Evolutionary conservation across 2,113 vertebrate species (phyloP).

Genomic region (Scalopus aquaticus): DNA sequence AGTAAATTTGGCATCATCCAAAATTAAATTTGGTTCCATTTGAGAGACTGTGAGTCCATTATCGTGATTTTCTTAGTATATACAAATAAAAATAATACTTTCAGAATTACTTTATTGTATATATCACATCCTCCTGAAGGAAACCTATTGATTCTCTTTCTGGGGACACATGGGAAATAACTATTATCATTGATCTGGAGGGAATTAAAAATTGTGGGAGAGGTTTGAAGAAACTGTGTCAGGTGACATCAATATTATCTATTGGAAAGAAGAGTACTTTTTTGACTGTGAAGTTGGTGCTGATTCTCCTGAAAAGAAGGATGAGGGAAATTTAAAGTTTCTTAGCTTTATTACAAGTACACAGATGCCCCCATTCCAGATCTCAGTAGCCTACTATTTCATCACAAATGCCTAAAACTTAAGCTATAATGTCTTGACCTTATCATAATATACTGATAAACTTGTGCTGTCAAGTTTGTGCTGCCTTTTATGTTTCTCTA

Average conservation of each 20-base stretch:
- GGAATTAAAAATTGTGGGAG: neutral
- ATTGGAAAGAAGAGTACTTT: neutral
- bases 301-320: neutral
- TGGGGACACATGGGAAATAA: neutral
- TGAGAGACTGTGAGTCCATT: neutral
- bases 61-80: neutral
- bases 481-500: neutral
- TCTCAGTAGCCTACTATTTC: neutral
- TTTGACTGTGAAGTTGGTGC: neutral
- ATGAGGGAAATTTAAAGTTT: neutral
- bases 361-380: neutral
- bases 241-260: neutral
- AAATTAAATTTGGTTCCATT: neutral
- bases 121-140: neutral
- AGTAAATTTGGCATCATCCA: neutral
- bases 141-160: neutral
- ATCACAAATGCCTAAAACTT: neutral
- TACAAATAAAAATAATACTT: neutral
- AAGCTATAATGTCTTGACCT: neutral
- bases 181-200: neutral
- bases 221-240: neutral
- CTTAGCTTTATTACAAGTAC: neutral
- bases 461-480: neutral
- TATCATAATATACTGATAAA: neutral
- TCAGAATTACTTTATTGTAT: neutral